These are phyloP conservation scores for Mystacides longicornis DNA, from an alignment of 2,888 invertebrate species.

Conservation along the genomic window DNA sequence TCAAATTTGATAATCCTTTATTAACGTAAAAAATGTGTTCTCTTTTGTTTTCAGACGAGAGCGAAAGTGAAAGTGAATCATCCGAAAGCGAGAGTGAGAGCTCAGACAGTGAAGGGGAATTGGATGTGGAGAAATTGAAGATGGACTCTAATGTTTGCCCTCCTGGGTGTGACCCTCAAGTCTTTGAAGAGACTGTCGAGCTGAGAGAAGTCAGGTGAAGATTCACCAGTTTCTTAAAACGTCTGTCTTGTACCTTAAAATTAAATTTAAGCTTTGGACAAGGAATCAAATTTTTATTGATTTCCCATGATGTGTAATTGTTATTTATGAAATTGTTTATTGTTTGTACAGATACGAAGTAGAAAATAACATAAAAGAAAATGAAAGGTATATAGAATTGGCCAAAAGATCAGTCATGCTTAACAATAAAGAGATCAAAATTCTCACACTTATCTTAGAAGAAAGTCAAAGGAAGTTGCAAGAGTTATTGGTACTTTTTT, in stretches of 20 bases:
- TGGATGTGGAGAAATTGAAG: conserved; percentile 57
- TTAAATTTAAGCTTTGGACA: too few relatives aligned
- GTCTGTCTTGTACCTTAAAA: too few relatives aligned
- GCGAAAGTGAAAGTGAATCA: conserved; percentile 30
- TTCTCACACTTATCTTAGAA: conserved; percentile 43
- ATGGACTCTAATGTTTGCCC: conserved; percentile 68
- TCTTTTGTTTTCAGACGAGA: not conserved
- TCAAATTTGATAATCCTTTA: not conserved
- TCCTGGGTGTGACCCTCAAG: conserved; percentile 56
- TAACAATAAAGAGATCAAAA: conserved; percentile 47
- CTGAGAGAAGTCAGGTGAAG: conserved; percentile 52
- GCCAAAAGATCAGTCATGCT: conserved; percentile 54
- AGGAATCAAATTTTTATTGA: too few relatives aligned
- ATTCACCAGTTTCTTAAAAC: too few relatives aligned
- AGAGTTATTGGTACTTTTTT: conserved; percentile 58
- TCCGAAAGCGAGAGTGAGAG: conserved; percentile 55
- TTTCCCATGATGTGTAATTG: too few relatives aligned
- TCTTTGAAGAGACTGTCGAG: conserved; percentile 61
- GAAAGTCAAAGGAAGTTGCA: conserved; percentile 52
- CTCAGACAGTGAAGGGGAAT: conserved; percentile 56
- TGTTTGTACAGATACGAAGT: conserved; percentile 36
- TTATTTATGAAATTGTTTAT: too few relatives aligned
- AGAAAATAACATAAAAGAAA: conserved; percentile 55
- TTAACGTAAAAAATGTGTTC: not conserved
- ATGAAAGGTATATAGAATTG: conserved; percentile 49